Conservation (phyloP, 2,888 invertebrate species). For the Ectropis crepuscularia region DNA sequence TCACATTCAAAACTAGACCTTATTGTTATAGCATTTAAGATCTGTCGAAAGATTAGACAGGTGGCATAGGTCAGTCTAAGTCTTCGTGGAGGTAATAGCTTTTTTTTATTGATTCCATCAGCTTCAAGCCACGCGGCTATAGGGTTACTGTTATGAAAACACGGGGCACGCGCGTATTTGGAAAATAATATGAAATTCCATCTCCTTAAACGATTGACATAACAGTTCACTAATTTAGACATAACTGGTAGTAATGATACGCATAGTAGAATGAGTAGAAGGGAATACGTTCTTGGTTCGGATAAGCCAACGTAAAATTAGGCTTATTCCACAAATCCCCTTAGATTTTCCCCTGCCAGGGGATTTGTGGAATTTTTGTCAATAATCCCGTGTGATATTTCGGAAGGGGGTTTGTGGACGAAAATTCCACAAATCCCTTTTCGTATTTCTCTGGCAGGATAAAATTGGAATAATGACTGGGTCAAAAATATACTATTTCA, state of each 20-base stretch:
- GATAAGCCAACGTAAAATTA: too few relatives aligned
- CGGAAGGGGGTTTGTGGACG: too few relatives aligned
- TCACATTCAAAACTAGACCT: slow-evolving; percentile 4
- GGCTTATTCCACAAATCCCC: too few relatives aligned
- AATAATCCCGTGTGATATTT: too few relatives aligned
- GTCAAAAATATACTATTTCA: too few relatives aligned
- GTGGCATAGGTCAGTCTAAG: slow-evolving; percentile 5
- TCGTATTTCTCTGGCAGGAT: too few relatives aligned
- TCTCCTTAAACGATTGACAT: slow-evolving; percentile 21
- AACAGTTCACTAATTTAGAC: slow-evolving; percentile 16
- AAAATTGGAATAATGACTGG: too few relatives aligned
- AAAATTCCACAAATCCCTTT: too few relatives aligned
- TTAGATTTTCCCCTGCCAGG: too few relatives aligned
- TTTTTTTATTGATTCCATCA: slow-evolving; percentile 29
- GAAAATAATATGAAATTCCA: slow-evolving; percentile 25
- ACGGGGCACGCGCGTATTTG: slow-evolving; percentile 27
- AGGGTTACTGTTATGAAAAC: slow-evolving; percentile 32
- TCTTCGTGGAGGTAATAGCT: slow-evolving; percentile 8
- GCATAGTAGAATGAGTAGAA: too few relatives aligned
- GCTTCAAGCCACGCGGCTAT: slow-evolving; percentile 20
- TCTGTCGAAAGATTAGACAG: not conserved
- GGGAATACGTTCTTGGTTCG: too few relatives aligned
- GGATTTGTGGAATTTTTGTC: too few relatives aligned
- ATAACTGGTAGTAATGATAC: not conserved
- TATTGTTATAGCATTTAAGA: not conserved